Conservation (phyloP, 2,113 vertebrate genomes). For the Phyllostomus discolor region DNA sequence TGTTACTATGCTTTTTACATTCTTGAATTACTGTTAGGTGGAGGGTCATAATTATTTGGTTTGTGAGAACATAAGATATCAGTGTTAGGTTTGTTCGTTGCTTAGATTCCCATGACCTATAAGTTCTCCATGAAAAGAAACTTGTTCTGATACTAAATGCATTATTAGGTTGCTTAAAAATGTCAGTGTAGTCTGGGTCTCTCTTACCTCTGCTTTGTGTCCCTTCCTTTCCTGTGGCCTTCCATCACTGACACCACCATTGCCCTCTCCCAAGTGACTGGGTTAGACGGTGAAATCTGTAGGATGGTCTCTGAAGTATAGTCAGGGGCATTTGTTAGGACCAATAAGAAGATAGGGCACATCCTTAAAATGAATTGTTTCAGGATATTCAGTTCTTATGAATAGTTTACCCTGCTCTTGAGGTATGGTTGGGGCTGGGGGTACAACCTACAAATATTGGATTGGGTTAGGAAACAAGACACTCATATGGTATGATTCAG, state of each 20-base stretch:
- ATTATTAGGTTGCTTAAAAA: neutral
- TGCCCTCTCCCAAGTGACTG: neutral
- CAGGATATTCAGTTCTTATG: neutral
- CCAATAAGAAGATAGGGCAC: neutral
- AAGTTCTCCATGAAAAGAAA: neutral
- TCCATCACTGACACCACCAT: neutral
- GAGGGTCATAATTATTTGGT: neutral
- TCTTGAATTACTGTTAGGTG: neutral
- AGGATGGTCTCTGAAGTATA: neutral
- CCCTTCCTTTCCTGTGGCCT: neutral
- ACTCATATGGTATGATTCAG: neutral
- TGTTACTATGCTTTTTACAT: neutral
- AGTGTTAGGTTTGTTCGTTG: neutral
- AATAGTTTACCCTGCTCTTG: neutral
- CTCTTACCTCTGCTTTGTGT: neutral
- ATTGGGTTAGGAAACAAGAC: neutral
- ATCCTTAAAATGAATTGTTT: neutral
- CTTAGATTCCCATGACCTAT: neutral
- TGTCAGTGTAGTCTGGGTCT: neutral
- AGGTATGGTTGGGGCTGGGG: rapidly evolving
- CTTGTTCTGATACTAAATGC: neutral
- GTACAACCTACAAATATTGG: neutral
- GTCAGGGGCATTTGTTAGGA: neutral
- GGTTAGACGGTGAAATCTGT: neutral
- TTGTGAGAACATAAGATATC: neutral